A percentile compares a stretch with the other conserved stretches of the same genome.
These are phyloP conservation scores for Bombus terrestris DNA, from an alignment of 1,140 invertebrate genomes.

Conservation along the genomic window DNA sequence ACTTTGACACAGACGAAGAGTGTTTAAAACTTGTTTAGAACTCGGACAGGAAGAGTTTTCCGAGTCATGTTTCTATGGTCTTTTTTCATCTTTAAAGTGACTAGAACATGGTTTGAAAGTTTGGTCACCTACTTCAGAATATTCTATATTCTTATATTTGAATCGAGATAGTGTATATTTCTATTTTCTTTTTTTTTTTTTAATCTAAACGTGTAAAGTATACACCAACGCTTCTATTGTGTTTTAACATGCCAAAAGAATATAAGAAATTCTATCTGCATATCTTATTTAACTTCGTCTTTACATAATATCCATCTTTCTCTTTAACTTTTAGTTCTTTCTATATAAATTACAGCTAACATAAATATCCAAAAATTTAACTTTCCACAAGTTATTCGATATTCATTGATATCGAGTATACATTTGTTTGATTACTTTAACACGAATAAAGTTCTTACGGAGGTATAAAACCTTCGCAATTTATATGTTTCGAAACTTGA, in stretches of 20 bases:
- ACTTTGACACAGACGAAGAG: slow-evolving; percentile 6
- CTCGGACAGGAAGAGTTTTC: slow-evolving; percentile 9
- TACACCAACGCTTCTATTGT: too few relatives aligned
- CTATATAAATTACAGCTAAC: too few relatives aligned
- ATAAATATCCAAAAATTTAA: too few relatives aligned
- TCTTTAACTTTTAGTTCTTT: too few relatives aligned
- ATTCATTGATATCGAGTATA: not conserved
- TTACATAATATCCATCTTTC: too few relatives aligned
- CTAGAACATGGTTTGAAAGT: not conserved
- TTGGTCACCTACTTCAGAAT: slow-evolving; percentile 2
- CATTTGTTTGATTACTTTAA: not conserved
- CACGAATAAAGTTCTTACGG: not conserved
- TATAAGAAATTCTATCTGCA: too few relatives aligned
- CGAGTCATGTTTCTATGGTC: not conserved
- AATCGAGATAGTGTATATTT: not conserved
- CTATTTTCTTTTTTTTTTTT: not conserved
- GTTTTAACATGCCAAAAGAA: too few relatives aligned
- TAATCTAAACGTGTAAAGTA: not conserved
- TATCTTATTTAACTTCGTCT: too few relatives aligned
- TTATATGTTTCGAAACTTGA: not conserved
- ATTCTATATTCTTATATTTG: not conserved
- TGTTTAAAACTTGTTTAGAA: slow-evolving; percentile 39
- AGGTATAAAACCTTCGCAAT: not conserved
- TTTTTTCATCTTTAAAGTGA: slow-evolving; percentile 10
- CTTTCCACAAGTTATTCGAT: too few relatives aligned